Percentiles rank a stretch among this genome's conserved stretches.
Evolutionary conservation across 1,140 invertebrate species (phyloP).

Genomic region (Oncopodura yosiiana): DNA sequence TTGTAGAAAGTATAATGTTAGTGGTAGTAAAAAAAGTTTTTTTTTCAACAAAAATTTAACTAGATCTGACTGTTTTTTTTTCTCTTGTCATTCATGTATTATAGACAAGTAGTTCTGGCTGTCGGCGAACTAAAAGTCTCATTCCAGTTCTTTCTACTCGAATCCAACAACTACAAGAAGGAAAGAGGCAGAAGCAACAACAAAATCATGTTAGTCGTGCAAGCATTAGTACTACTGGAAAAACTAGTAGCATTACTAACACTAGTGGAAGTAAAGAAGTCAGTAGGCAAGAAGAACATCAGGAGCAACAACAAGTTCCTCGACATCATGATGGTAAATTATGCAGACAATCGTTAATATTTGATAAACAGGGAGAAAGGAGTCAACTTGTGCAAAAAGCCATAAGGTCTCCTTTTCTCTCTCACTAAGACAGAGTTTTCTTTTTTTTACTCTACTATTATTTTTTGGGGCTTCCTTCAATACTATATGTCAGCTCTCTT

Average conservation of each 20-base stretch:
- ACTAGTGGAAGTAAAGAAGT: neutral
- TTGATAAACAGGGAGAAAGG: slow-evolving; percentile 10
- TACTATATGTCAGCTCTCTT: too few species aligned
- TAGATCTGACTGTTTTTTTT: too few species aligned
- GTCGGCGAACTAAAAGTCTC: slow-evolving; percentile 5
- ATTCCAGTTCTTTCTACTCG: neutral
- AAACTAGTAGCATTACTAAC: neutral
- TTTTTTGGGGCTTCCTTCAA: too few species aligned
- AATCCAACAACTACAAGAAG: slow-evolving; percentile 5
- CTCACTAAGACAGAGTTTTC: too few species aligned
- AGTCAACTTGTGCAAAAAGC: slow-evolving; percentile 1
- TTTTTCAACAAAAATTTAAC: too few species aligned
- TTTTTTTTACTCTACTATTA: neutral
- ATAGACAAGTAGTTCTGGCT: neutral
- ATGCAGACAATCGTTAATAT: slow-evolving; percentile 28
- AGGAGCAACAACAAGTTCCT: slow-evolving; percentile 21
- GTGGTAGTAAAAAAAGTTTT: too few species aligned
- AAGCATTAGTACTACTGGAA: neutral
- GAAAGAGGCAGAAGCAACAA: neutral
- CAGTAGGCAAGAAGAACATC: slow-evolving; percentile 13
- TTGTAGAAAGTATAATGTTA: too few species aligned
- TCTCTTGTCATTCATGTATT: too few species aligned
- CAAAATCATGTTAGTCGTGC: neutral
- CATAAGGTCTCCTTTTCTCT: too few species aligned
- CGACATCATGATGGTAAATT: slow-evolving; percentile 27